phyloP scores from a whole-genome alignment of 1,140 invertebrate genomes.

The Micrasema minimum region DNA sequence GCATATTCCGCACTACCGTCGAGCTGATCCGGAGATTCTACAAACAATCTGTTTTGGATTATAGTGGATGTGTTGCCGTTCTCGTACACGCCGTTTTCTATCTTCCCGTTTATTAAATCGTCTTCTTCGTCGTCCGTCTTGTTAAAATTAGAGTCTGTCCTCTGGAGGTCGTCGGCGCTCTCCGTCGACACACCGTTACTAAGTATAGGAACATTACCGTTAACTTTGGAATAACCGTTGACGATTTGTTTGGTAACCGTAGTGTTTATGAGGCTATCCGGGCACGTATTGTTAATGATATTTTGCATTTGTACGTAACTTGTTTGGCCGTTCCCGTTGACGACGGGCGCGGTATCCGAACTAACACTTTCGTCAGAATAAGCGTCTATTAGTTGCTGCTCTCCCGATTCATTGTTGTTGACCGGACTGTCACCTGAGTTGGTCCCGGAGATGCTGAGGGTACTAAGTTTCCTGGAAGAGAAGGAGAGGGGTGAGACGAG shows the following conservation, averaged over 20 bases:
- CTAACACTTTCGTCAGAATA: conserved; percentile 57
- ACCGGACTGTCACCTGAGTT: conserved; percentile 14
- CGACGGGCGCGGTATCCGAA: conserved; percentile 46
- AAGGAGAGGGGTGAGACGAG: background rate
- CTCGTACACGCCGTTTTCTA: conserved; percentile 43
- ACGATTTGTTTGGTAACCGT: conserved; percentile 49
- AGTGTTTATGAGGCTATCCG: conserved; percentile 47
- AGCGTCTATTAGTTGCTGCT: conserved; percentile 58
- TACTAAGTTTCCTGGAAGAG: conserved; percentile 42
- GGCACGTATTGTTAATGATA: conserved; percentile 18
- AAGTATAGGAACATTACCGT: conserved; percentile 51
- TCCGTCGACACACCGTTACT: conserved; percentile 30
- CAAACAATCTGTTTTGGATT: conserved; percentile 37
- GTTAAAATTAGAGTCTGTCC: conserved; percentile 47
- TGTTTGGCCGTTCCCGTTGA: conserved; percentile 2
- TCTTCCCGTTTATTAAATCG: conserved; percentile 33
- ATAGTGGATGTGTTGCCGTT: conserved; percentile 45
- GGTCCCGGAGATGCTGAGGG: conserved; percentile 39
- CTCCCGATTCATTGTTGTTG: conserved; percentile 31
- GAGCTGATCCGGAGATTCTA: conserved; percentile 43
- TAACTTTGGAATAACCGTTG: conserved; percentile 51
- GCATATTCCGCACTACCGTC: conserved; percentile 43
- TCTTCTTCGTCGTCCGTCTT: conserved; percentile 42
- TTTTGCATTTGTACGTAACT: conserved; percentile 44
- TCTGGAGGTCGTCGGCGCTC: background rate